Base-by-base conservation (phyloP, 2,888 invertebrate species). In the Chaetogeoica ovagalla region DNA sequence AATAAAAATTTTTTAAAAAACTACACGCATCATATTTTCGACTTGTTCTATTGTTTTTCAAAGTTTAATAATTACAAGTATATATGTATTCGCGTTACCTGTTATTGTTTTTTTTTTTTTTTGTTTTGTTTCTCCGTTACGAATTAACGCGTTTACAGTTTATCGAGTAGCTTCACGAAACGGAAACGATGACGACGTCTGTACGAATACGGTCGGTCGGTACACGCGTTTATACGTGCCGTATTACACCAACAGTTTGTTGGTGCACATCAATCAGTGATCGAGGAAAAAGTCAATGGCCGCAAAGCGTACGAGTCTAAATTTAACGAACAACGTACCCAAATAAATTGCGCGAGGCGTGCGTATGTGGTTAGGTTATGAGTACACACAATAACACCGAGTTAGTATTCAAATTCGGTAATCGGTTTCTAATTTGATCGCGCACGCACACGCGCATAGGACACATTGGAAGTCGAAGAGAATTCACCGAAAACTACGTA, bases 101-200 rank as follows among this genome's bases (percentile, higher is more conserved):
- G 21, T 21, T 7, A 21, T 57, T 39, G 7, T 9, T 57, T 52
- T 57, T 19, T 13, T 59, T 39, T 57, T 19, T 13, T 59, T 39
- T n/a, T n/a, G n/a, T n/a, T n/a, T n/a, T n/a, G n/a, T n/a, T n/a
- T n/a, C n/a, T 75, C 57, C 57, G 57, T 66, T 59, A 19, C 8
- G 23, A 66, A 75, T 75, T 23, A 75, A 75, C 39, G 57, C 39
- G 57, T 43, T 43, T 23, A 30, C 30, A 66, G 21, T 66, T 66
- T 66, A 66, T 23, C 9, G 43, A 43, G 57, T 75, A 23, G 21
- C 30, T 39, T 65, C 21, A 39, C 9, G 30, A 59, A 43, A 66
- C 23, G 19, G 15, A 66, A 75, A 66, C 57, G 21, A 74, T 39
- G 37, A 65, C 37, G 70, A 23, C 59, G 59, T 59, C 15, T 48